Percentiles rank a stretch among this genome's conserved stretches.
Evolutionary conservation across 2,888 invertebrate genomes (phyloP).

Genomic region (Drosophila leonis): DNA sequence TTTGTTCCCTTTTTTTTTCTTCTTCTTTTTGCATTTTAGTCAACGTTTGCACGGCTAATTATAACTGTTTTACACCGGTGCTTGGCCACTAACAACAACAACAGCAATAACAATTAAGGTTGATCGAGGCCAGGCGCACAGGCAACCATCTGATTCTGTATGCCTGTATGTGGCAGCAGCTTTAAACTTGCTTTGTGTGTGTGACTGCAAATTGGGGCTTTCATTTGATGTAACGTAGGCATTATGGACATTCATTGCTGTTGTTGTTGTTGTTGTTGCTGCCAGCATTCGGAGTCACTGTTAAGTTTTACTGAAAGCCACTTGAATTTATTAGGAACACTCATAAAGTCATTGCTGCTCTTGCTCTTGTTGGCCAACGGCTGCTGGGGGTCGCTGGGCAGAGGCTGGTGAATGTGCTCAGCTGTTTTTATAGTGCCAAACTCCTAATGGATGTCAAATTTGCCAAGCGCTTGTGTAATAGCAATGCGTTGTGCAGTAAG

Average conservation of each 20-base stretch:
- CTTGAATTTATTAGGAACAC: conserved; percentile 76
- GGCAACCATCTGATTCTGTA: conserved; percentile 39
- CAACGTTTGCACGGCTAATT: conserved; percentile 57
- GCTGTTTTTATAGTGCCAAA: conserved; percentile 55
- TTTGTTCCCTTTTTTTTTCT: conserved; percentile 16
- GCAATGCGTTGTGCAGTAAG: background rate
- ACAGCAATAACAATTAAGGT: conserved; percentile 19
- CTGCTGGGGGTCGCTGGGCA: background rate
- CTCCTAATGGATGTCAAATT: conserved; percentile 60
- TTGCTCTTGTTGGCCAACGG: conserved; percentile 24
- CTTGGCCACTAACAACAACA: conserved; percentile 10
- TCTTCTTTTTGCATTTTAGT: conserved; percentile 33
- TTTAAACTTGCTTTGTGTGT: conserved; percentile 54
- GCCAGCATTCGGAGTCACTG: conserved; percentile 53
- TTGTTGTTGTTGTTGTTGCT: conserved; percentile 19
- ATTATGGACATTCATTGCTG: conserved; percentile 41
- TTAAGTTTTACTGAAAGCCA: conserved; percentile 75
- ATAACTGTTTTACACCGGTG: conserved; percentile 48
- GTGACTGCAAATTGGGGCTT: conserved; percentile 58
- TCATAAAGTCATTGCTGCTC: conserved; percentile 60
- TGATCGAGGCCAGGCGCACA: conserved; percentile 33
- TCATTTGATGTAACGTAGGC: conserved; percentile 67
- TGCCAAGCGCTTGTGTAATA: conserved; percentile 42
- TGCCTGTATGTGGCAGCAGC: conserved; percentile 26
- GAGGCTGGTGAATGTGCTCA: conserved; percentile 16